Evolutionary conservation across 2,797 vertebrate genomes (phyloP), one percentile per base, ranked within the genome.

Genomic region (Miichthys miiuy): DNA sequence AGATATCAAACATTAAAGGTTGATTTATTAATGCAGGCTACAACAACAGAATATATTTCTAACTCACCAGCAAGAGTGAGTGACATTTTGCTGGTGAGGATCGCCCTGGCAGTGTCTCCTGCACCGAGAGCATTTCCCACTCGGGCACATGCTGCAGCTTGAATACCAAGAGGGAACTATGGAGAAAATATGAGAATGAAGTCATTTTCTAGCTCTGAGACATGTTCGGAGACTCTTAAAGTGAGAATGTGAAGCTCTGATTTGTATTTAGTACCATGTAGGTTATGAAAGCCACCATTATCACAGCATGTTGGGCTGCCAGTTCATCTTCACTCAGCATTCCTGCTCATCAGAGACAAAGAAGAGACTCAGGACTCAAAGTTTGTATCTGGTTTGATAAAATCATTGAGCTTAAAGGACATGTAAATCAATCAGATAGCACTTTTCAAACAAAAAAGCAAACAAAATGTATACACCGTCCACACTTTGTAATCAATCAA

Each of bases 91-190:
- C 95, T 94, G 20, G 96, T 96, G 21, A 92, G 94, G 75, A 94
- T 94, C n/a, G 98, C 97, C 76, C 96, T 95, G 34, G 89, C 71
- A 0, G 88, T 94, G 72, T 98, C 92, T 21, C 97, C 96, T 0
- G 97, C 96, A 1, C 98, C 98, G 16, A 99, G 84, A 0, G 97
- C 97, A 0, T 97, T 98, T 46, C 98, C 98, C 42, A 99, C 96
- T 7, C 96, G 93, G 65, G 97, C 95, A 1, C 95, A 96, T 0
- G 81, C 95, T 1, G 96, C 97, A 75, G 96, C 95, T 0, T 97
- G 96, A 90, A 97, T 80, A 18, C 97, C 96, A 9, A 96, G 46
- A 16, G 98, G 98, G 63, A 97, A 94, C 97, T 99, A 34, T 5
- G 71, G 70, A 84, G 46, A 68, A 47, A 16, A 6, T 9, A 27